Evolutionary conservation across 2,797 vertebrate genomes (phyloP).

Genomic region (Pipistrellus pygmaeus): DNA sequence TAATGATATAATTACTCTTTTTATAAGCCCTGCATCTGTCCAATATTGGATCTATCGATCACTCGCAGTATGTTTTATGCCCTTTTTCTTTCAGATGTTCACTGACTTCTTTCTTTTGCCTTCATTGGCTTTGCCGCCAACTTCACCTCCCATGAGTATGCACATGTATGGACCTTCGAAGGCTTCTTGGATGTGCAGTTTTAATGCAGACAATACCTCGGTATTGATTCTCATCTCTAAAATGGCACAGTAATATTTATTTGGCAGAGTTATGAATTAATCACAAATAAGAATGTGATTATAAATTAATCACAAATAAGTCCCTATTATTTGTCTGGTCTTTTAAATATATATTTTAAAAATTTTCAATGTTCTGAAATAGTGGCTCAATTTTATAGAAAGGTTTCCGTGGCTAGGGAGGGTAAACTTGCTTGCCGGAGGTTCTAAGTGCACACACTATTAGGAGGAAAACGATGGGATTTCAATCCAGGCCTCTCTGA

Average conservation of each 20-base stretch:
- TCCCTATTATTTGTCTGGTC: neutral
- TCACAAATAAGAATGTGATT: neutral
- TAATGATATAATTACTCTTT: neutral
- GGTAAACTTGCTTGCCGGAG: neutral
- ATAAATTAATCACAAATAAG: neutral
- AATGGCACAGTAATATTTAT: neutral
- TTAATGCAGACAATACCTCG: neutral
- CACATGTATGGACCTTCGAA: neutral
- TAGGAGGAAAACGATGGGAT: slow-evolving; percentile 9
- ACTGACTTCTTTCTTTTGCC: neutral
- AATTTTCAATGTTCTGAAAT: neutral
- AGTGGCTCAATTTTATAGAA: neutral
- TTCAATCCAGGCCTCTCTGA: slow-evolving; percentile 24
- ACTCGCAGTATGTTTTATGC: neutral
- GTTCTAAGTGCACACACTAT: neutral
- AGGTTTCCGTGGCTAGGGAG: neutral
- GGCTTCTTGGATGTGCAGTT: neutral
- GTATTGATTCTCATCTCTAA: neutral
- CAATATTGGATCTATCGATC: too few species aligned
- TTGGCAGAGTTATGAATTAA: neutral
- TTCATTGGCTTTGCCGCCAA: neutral
- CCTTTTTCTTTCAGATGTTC: neutral
- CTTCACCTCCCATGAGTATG: neutral
- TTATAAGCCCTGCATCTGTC: neutral
- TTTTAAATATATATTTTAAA: slow-evolving; percentile 13